phyloP scores from a whole-genome alignment of 2,797 vertebrate species.

The Sorex maritimensis region DNA sequence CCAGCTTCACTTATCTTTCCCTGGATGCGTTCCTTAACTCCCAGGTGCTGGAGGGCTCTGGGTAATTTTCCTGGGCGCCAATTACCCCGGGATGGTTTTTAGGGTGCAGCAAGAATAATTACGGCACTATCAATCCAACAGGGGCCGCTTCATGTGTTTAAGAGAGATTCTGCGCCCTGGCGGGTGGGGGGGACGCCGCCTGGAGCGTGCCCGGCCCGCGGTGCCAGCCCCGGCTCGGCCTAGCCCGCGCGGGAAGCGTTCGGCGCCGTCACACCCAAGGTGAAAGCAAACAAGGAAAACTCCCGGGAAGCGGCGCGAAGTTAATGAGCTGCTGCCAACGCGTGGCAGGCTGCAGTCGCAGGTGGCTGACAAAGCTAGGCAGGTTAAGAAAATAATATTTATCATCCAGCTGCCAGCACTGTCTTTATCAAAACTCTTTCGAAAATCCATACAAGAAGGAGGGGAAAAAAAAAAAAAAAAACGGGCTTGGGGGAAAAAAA shows the following conservation, averaged over 20 bases:
- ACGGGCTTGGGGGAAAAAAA: conserved; percentile 80
- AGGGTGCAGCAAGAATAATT: conserved; percentile 97
- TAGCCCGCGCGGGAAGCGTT: conserved; percentile 85
- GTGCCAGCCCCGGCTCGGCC: conserved; percentile 89
- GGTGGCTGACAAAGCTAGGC: conserved; percentile 91
- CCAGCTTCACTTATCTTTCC: conserved; percentile 96
- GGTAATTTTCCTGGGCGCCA: conserved; percentile 95
- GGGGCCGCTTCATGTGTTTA: conserved; percentile 96
- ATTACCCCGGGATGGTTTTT: conserved; percentile 97
- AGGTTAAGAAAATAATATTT: conserved; percentile 93
- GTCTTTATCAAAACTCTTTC: conserved; percentile 89
- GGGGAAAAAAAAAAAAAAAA: conserved; percentile 66
- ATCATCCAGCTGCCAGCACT: conserved; percentile 90
- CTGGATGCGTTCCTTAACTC: conserved; percentile 96
- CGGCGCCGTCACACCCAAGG: conserved; percentile 90
- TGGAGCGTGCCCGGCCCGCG: conserved; percentile 86
- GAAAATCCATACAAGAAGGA: conserved; percentile 79
- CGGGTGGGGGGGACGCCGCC: conserved; percentile 90
- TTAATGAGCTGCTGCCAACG: conserved; percentile 92
- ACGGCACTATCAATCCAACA: conserved; percentile 98
- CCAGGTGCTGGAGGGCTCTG: conserved; percentile 94
- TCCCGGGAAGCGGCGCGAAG: conserved; percentile 90
- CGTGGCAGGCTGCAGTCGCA: conserved; percentile 90
- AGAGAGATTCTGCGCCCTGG: conserved; percentile 94
- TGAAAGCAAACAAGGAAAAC: conserved; percentile 91